Base-by-base conservation (phyloP, 1,140 invertebrate species). In the Drosophila busckii region DNA sequence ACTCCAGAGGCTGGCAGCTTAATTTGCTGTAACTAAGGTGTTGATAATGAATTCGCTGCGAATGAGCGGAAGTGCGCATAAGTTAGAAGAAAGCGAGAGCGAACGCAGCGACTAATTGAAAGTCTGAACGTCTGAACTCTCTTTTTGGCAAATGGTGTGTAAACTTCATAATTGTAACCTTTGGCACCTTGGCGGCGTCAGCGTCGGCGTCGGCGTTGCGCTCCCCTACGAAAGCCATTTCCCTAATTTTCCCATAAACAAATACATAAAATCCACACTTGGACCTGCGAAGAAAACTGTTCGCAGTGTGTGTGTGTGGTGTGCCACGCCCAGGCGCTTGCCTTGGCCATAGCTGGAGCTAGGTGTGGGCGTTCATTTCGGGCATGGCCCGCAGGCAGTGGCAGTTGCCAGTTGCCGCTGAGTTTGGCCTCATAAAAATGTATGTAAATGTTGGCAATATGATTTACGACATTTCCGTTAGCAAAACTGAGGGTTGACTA, bases 211-310 rank as follows among this genome's bases (percentile, higher is more conserved):
- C n/a, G n/a, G n/a, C n/a, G n/a, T n/a, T n/a, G n/a, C n/a, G n/a
- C n/a, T n/a, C 15, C 20, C 9, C 31, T 13, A 8, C 42, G 64
- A 75, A 59, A 75, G 71, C 71, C 65, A 84, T 84, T 84, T 84
- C 65, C 80, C 71, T 84, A 84, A 84, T 84, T 84, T 84, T 78
- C 71, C 76, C 83, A 85, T 85, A 85, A 85, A 85, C 83, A 83
- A 83, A 75, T 60, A 73, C 83, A 85, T 85, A 85, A 85, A 85
- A 85, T 85, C 76, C 76, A 85, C 83, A 85, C 83, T 85, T 85
- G 62, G 62, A 70, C 59, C 49, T 20, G 16, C 13, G 8, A 9
- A 35, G 9, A 54, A 38, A 48, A 50, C 17, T 23, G 35, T n/a
- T n/a, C n/a, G n/a, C n/a, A n/a, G n/a, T n/a, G n/a, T n/a, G n/a